Percentiles rank a stretch among this genome's conserved stretches.
phyloP scores from a whole-genome alignment of 30 jellyfish, hydroid and myxozoan species.

The Cassiopea andromeda region DNA sequence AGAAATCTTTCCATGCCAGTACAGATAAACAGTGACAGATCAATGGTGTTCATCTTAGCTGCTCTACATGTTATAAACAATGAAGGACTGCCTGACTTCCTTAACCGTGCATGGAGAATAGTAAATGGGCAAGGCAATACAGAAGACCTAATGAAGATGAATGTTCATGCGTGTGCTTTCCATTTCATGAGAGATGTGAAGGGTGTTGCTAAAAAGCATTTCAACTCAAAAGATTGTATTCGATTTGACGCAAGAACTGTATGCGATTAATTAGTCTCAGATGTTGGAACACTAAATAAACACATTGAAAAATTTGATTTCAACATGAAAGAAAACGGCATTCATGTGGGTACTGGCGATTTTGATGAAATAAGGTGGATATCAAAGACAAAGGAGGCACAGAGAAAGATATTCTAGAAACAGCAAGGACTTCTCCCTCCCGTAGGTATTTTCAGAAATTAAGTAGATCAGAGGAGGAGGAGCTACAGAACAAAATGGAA shows the following conservation, averaged over 20 bases:
- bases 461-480: background rate
- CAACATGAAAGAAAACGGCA: background rate
- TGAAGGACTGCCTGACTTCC: background rate
- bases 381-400: background rate
- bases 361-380: background rate
- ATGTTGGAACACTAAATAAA: background rate
- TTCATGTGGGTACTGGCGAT: background rate
- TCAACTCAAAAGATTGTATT: background rate
- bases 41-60: constrained; percentile 35
- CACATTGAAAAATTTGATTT: background rate
- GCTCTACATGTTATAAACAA: constrained; percentile 30
- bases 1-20: constrained; percentile 27
- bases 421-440: background rate
- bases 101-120: background rate
- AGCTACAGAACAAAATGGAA: background rate
- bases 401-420: background rate
- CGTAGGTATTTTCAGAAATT: background rate
- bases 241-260: background rate
- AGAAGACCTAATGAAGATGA: background rate
- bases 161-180: constrained; percentile 16
- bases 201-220: background rate
- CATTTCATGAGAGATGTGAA: constrained; percentile 1
- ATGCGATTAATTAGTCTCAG: background rate
- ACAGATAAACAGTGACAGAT: constrained; percentile 35
- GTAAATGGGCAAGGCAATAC: background rate